phyloP scores from a whole-genome alignment of 1,140 invertebrate genomes.

The Sipha flava region DNA sequence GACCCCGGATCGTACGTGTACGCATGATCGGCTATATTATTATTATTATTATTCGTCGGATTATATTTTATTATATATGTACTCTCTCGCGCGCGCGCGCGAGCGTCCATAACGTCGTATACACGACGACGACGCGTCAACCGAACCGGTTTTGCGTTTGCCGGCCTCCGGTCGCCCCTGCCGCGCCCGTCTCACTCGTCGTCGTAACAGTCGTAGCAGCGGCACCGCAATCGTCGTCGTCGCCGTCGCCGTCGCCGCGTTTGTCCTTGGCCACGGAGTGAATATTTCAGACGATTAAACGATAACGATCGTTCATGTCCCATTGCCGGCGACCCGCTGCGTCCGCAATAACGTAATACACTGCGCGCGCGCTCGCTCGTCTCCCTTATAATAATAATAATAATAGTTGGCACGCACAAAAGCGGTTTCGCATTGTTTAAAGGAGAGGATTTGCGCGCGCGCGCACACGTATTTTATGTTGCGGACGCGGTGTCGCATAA shows the following conservation, averaged over 20 bases:
- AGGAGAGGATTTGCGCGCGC: not conserved
- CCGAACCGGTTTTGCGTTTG: no score
- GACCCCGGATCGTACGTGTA: no score
- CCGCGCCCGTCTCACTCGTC: not conserved
- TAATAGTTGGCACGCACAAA: conserved; percentile 21
- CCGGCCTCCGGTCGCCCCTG: no score
- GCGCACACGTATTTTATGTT: not conserved
- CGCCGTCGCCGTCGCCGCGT: not conserved
- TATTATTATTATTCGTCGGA: no score
- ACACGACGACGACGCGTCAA: no score
- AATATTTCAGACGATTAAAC: conserved; percentile 26
- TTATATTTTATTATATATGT: no score
- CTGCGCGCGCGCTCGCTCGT: not conserved
- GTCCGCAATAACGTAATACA: conserved; percentile 16
- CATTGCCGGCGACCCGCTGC: not conserved
- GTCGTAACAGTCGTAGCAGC: not conserved
- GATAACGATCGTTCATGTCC: conserved; percentile 19
- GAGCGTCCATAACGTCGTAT: no score
- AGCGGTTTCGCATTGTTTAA: conserved; percentile 22
- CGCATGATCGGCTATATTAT: no score
- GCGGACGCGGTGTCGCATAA: not conserved
- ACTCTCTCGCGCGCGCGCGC: no score
- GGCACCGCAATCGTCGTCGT: not conserved
- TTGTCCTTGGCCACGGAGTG: conserved; percentile 7
- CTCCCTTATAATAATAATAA: conserved; percentile 14